These are phyloP conservation scores for Corythaeola cristata DNA, from an alignment of 2,113 vertebrate species.

Conservation along the genomic window DNA sequence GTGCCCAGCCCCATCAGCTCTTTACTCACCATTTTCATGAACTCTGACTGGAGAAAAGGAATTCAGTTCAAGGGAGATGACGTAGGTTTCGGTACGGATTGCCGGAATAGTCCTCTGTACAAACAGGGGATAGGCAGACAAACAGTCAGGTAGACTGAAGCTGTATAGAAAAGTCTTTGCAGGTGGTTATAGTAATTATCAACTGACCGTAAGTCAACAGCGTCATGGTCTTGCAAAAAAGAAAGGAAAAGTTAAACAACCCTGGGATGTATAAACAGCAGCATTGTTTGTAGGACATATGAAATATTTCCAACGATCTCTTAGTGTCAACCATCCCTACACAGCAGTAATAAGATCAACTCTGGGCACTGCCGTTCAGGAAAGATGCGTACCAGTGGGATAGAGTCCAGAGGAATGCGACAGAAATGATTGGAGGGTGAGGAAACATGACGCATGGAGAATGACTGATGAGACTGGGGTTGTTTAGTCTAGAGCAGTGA, in stretches of 20 bases:
- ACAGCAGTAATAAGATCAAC: neutral
- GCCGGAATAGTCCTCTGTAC: neutral
- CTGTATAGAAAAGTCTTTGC: neutral
- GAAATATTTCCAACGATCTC: neutral
- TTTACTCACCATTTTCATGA: neutral
- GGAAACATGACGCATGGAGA: neutral
- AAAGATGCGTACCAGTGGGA: neutral
- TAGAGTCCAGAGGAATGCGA: neutral
- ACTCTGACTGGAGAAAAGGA: neutral
- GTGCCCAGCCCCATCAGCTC: accelerated
- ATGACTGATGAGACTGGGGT: neutral
- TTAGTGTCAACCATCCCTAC: neutral
- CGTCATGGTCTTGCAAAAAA: neutral
- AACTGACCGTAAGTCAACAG: neutral
- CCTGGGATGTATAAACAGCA: neutral
- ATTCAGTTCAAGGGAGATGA: neutral
- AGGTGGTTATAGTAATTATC: neutral
- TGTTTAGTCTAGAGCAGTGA: neutral
- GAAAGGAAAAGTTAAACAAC: slow-evolving; percentile 27
- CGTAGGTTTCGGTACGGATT: accelerated
- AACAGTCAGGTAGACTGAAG: neutral
- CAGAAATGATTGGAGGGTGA: neutral
- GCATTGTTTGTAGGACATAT: neutral
- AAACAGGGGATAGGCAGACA: neutral
- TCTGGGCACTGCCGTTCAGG: neutral